Base-by-base conservation (phyloP, 1,140 invertebrate species). In the Aphidius gifuensis region DNA sequence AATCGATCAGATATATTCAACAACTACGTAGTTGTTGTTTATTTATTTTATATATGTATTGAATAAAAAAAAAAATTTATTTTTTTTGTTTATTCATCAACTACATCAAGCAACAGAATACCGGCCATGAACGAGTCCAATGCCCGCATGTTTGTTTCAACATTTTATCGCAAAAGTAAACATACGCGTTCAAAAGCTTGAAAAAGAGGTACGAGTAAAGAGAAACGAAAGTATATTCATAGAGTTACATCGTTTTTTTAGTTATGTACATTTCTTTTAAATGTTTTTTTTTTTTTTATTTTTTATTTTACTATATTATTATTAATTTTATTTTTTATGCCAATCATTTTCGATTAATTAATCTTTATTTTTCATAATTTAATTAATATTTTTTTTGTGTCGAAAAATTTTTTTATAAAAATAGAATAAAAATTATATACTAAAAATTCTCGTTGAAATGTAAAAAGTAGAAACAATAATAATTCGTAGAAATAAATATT, bases 141-240 rank as follows among this genome's bases (percentile, higher is more conserved):
- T 71, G 72, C 66, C 71, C 70, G 74, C 69, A 74, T 68, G 77
- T 71, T 78, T 78, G 75, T 71, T 78, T 77, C 74, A 44, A 67
- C 69, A 71, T 69, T 77, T 75, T 75, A 79, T 77, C 75, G 76
- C 69, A 63, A 77, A 74, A 72, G 73, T 76, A 78, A 78, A 77
- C 16, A 16, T 71, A 77, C 66, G 40, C 43, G 59, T 68, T 65
- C 64, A 63, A 66, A 68, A 73, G 71, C 69, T 76, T 53, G 32
- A 2, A 8, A 11, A 8, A 38, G 32, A 53, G 7, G 8, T 9
- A 53, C 39, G 50, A 38, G 50, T 11, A 53, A 53, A 53, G 23
- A 53, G 50, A 53, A 53, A 53, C 46, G 44, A 54, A 7, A 55
- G 53, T 44, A 45, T 42, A 45, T 58, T 7, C n/a, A 48, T 32